Percentiles rank a stretch among this genome's conserved stretches.
Conservation (phyloP, 1,140 invertebrate genomes). For the Gonatopus flavifemur region DNA sequence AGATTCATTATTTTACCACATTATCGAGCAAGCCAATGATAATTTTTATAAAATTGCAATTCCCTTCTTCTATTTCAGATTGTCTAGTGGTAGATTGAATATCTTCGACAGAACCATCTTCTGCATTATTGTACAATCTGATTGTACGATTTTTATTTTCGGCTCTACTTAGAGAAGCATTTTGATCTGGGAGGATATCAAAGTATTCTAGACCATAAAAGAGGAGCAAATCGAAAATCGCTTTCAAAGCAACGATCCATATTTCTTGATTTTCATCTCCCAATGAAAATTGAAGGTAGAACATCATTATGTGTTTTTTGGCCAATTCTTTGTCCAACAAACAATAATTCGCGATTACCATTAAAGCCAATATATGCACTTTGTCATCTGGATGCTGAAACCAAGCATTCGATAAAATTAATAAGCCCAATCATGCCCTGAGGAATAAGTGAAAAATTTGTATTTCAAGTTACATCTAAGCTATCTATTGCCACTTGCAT, state of each 20-base stretch:
- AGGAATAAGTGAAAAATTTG: not conserved
- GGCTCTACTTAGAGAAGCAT: slow-evolving; percentile 8
- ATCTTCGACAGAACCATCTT: slow-evolving; percentile 24
- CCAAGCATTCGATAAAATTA: slow-evolving; percentile 1
- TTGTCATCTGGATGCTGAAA: slow-evolving; percentile 38
- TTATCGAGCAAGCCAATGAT: slow-evolving; percentile 47
- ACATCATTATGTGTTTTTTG: slow-evolving; percentile 48
- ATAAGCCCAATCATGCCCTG: too few relatives aligned
- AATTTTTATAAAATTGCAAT: slow-evolving; percentile 43
- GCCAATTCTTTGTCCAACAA: slow-evolving; percentile 49
- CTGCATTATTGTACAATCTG: slow-evolving; percentile 35
- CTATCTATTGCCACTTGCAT: slow-evolving; percentile 32
- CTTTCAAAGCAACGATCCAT: slow-evolving; percentile 41
- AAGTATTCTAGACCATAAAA: slow-evolving; percentile 53
- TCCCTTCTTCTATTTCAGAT: slow-evolving; percentile 14
- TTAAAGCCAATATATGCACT: slow-evolving; percentile 43
- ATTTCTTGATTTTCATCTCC: slow-evolving; percentile 39
- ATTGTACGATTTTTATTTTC: slow-evolving; percentile 31
- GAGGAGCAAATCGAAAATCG: slow-evolving; percentile 52
- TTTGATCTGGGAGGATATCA: slow-evolving; percentile 27
- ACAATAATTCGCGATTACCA: slow-evolving; percentile 42
- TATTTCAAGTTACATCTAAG: slow-evolving; percentile 31
- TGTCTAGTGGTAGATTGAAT: not conserved
- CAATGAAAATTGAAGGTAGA: slow-evolving; percentile 39
- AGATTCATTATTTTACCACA: slow-evolving; percentile 24